Evolutionary conservation across 2,888 invertebrate species (phyloP).

Genomic region (Nezara viridula): DNA sequence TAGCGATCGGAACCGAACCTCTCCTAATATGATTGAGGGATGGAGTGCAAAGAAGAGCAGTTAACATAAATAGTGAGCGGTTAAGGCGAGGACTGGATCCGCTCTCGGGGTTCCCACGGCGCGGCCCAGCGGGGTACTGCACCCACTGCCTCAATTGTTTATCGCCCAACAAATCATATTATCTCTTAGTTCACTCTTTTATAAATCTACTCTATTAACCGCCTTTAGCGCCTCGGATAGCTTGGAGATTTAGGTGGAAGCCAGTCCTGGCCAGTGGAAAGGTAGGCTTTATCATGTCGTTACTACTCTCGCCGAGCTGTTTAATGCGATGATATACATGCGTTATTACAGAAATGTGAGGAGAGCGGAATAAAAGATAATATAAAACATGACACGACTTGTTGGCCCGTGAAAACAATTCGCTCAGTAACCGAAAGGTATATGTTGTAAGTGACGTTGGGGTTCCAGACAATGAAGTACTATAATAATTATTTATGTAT

Average conservation of each 20-base stretch:
- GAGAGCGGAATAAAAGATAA: no score
- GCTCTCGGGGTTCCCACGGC: neutral
- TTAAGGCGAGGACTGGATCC: neutral
- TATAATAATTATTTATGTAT: no score
- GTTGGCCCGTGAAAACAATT: no score
- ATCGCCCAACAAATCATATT: conserved; percentile 44
- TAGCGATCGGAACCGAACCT: neutral
- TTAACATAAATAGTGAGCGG: conserved; percentile 24
- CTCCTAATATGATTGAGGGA: conserved; percentile 26
- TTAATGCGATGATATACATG: neutral
- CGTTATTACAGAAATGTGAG: no score
- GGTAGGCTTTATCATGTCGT: neutral
- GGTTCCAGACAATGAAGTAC: no score
- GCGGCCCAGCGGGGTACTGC: conserved; percentile 41
- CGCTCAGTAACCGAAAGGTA: no score
- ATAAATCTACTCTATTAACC: conserved; percentile 30
- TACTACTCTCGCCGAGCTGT: neutral
- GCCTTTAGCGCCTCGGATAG: conserved; percentile 24
- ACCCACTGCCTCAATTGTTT: conserved; percentile 31
- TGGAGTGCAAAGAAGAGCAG: conserved; percentile 21
- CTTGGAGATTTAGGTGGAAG: neutral
- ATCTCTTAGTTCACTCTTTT: conserved; percentile 31
- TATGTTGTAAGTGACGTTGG: no score
- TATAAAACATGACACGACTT: no score
- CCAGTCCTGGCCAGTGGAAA: neutral